Base-by-base conservation (phyloP, 2,113 vertebrate genomes). In the Jaculus jaculus region DNA sequence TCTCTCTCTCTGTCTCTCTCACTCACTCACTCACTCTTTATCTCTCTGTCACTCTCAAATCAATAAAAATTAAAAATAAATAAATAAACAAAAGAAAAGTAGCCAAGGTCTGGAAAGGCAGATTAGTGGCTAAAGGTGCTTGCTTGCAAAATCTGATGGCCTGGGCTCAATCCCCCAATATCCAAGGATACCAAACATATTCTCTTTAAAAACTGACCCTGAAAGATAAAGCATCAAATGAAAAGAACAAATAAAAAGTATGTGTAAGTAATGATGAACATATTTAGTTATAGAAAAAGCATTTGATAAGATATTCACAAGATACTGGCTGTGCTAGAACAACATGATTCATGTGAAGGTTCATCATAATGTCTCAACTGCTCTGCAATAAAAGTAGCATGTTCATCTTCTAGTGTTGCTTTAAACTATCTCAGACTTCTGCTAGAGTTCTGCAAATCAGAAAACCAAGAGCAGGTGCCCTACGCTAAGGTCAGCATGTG, bases 241-340 rank as follows among this genome's bases (percentile, higher is more conserved):
- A 93, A 95, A 84, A 71, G 28, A 92, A 37, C 39, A 89, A 85
- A 74, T 75, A 72, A 63, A 51, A 94, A 85, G 1, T 18, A 54
- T 34, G 79, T 17, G 37, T 3, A 28, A 71, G 2, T 83, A 75
- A 72, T 54, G 17, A 34, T 34, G 12, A 85, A 16, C 16, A 69
- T 69, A 86, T 77, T 90, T 80, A 79, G 37, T 77, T 83, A 83
- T 1, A 83, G 79, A 23, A 17, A 28, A 47, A 82, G 88, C 68
- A 71, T 17, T 11, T 84, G n/a, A 13, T 63, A 93, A 86, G n/a
- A 65, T 91, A 90, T 60, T 65, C 61, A 78, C 61, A 23, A 79
- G 90, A 92, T 73, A 30, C 54, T 74, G 75, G 74, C 21, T 79
- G 60, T 58, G 11, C 75, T 92, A 87, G 12, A 47, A n/a, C 65